Evolutionary conservation across 2,113 vertebrate genomes (phyloP), one percentile per base, ranked within the genome.

Genomic region (Phylloscopus whistleri): DNA sequence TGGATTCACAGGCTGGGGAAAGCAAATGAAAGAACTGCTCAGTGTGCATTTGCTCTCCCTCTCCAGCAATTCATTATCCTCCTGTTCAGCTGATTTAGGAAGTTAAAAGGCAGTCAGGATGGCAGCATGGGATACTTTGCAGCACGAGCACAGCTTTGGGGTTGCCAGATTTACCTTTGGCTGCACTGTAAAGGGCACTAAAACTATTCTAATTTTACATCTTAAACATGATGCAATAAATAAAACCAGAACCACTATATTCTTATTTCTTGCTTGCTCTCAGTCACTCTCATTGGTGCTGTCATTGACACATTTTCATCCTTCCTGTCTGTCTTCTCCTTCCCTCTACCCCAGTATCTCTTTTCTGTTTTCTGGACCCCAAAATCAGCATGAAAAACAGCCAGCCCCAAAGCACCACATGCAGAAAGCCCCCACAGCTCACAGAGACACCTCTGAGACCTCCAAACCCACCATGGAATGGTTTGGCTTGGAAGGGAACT

Each of bases 101-200:
- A 86, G 82, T 63, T 83, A 85, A 93, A 94, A 95, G 85, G 75
- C 95, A 94, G 81, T 19, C 56, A 67, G 88, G 79, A n/a, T 58
- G 86, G 92, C 75, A 90, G 55, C 43, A 19, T 22, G 53, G 30
- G 82, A 58, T n/a, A 2, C 18, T 43, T 80, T 41, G 1, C 35
- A 90, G 28, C 18, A 26, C 1, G 4, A 35, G 12, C 39, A 22
- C 16, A 31, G 48, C 85, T 79, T 41, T 58, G 39, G 49, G n/a
- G 13, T 27, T 16, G 18, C 60, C 39, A 46, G 41, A 74, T 93
- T 86, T 33, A 46, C 67, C 72, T 90, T 67, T 90, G 49, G 23
- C 68, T 84, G 70, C 26, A 6, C 35, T 68, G 4, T 5, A n/a
- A 72, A 72, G 33, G 53, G 27, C 60, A 48, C 69, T 72, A 41